phyloP scores from a whole-genome alignment of 2,113 vertebrate genomes.

The Centropristis striata region DNA sequence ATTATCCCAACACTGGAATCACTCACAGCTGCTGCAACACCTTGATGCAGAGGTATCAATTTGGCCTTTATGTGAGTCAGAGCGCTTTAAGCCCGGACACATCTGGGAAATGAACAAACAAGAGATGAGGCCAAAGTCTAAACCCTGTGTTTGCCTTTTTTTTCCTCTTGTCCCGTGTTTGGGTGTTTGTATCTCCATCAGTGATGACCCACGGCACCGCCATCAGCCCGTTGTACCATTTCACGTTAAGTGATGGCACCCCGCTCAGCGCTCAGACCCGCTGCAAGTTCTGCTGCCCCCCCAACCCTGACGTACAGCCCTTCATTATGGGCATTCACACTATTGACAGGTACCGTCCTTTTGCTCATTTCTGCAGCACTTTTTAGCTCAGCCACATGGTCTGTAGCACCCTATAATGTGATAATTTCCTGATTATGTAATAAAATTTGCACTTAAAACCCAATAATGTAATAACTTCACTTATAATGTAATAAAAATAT shows the following conservation, averaged over 20 bases:
- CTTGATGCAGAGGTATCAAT: background rate
- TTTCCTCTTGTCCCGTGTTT: background rate
- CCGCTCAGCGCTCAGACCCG: conserved; percentile 96
- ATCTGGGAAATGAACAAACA: conserved; percentile 1
- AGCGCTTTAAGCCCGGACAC: background rate
- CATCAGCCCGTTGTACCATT: conserved; percentile 96
- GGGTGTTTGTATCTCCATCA: conserved; percentile 65
- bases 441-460: too few relatives aligned
- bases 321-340: conserved; percentile 98
- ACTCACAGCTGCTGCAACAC: background rate
- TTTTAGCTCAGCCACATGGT: background rate
- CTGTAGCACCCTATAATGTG: too few relatives aligned
- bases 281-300: conserved; percentile 96
- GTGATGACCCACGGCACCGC: conserved; percentile 97
- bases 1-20: background rate
- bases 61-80: background rate
- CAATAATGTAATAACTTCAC: too few relatives aligned
- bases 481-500: too few relatives aligned
- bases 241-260: conserved; percentile 95
- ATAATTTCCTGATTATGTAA: too few relatives aligned
- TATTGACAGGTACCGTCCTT: conserved; percentile 92
- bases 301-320: conserved; percentile 93
- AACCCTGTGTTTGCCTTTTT: conserved; percentile 18
- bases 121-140: conserved; percentile 15
- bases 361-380: background rate